Evolutionary conservation across 92 coral and sea anemone species (phyloP).

Genomic region (Porites cylindrica): DNA sequence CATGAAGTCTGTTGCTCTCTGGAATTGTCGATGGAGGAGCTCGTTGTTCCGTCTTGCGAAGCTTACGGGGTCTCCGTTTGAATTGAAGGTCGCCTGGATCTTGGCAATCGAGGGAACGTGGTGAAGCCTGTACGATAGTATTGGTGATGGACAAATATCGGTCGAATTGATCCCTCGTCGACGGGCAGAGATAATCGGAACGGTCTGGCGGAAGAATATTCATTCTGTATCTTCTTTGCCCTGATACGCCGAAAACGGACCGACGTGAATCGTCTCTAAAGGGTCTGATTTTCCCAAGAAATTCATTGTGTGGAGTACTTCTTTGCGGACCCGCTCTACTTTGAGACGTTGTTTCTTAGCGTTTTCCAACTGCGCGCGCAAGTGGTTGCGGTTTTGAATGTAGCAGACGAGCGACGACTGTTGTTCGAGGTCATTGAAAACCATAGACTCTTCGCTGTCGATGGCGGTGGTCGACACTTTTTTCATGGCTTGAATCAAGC

Average conservation of each 20-base stretch:
- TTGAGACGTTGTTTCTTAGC: neutral
- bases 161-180: neutral
- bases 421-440: neutral
- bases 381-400: neutral
- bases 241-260: neutral
- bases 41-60: neutral
- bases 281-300: neutral
- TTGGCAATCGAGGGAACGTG: neutral
- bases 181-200: neutral
- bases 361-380: neutral
- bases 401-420: neutral
- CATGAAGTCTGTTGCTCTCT: neutral
- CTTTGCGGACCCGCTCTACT: neutral
- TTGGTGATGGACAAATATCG: neutral
- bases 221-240: neutral
- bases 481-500: neutral
- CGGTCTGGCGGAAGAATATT: neutral
- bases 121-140: neutral
- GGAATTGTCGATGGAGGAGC: neutral
- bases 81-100: neutral
- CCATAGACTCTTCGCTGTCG: conserved; percentile 6
- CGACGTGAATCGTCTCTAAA: neutral
- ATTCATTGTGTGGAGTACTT: neutral
- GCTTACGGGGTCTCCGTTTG: neutral
- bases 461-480: neutral